Percentiles rank a stretch among this genome's conserved stretches.
These are phyloP conservation scores for Eutrigla gurnardus DNA, from an alignment of 2,797 vertebrate genomes.

Conservation along the genomic window DNA sequence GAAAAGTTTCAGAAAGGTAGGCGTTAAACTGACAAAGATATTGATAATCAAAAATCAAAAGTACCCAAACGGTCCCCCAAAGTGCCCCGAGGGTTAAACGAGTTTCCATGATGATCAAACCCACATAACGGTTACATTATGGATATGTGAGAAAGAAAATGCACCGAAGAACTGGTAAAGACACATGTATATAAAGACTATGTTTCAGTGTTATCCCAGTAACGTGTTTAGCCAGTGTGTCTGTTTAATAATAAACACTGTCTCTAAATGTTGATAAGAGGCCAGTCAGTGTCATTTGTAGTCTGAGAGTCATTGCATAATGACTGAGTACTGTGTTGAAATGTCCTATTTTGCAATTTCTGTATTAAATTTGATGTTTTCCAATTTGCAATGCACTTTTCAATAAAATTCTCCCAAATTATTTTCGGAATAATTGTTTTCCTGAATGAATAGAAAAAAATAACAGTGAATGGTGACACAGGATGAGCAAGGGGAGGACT, in stretches of 20 bases:
- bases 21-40: no score
- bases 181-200: background rate
- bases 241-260: background rate
- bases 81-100: no score
- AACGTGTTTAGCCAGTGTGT: conserved; percentile 9
- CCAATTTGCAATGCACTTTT: conserved; percentile 20
- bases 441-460: background rate
- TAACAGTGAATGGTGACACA: background rate
- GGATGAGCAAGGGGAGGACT: background rate
- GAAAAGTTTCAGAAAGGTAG: no score
- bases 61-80: no score
- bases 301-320: background rate
- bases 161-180: background rate
- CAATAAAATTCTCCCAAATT: conserved; percentile 36
- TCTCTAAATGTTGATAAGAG: background rate
- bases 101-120: conserved; percentile 91
- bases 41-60: no score
- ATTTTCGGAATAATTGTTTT: background rate
- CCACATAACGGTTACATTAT: conserved; percentile 52
- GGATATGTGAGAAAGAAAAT: background rate
- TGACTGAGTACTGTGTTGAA: background rate
- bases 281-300: background rate
- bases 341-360: conserved; percentile 18
- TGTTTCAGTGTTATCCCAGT: conserved; percentile 11
- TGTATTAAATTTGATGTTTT: background rate